phyloP scores from a whole-genome alignment of 1,140 invertebrate species.

The Drosophila orena region DNA sequence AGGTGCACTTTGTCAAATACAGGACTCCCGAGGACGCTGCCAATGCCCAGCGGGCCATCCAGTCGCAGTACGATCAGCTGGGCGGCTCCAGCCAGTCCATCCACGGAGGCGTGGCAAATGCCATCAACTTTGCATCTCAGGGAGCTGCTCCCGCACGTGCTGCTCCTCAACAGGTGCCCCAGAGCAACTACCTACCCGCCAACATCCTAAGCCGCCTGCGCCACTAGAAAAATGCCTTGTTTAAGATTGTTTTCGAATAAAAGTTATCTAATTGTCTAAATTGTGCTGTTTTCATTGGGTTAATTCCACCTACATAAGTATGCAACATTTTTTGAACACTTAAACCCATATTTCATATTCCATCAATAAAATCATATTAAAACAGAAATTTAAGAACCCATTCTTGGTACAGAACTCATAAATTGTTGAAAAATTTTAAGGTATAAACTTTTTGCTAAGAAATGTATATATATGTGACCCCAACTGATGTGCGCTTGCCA shows the following conservation, averaged over 20 bases:
- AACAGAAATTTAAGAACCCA: too few relatives aligned
- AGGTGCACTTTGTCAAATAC: conserved; percentile 81
- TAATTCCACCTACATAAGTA: neutral
- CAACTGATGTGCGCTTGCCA: neutral
- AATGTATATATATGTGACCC: too few relatives aligned
- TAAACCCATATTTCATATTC: neutral
- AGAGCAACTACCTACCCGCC: conserved; percentile 69
- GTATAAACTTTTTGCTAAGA: too few relatives aligned
- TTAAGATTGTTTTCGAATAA: conserved; percentile 37
- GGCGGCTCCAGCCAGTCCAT: conserved; percentile 66
- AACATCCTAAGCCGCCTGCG: conserved; percentile 70
- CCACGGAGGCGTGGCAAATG: conserved; percentile 77
- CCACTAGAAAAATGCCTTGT: conserved; percentile 29
- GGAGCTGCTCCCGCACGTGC: conserved; percentile 34
- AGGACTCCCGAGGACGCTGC: conserved; percentile 74
- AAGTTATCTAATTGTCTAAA: conserved; percentile 21
- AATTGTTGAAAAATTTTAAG: too few relatives aligned
- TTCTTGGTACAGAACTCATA: too few relatives aligned
- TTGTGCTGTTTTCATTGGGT: neutral
- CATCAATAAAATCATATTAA: too few relatives aligned
- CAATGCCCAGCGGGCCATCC: conserved; percentile 71
- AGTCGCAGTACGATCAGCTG: conserved; percentile 70
- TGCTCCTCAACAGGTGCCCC: conserved; percentile 34
- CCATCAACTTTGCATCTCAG: conserved; percentile 76
- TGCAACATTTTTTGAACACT: neutral